phyloP scores from a whole-genome alignment of 2,797 vertebrate species.

The Gambelia wislizenii region DNA sequence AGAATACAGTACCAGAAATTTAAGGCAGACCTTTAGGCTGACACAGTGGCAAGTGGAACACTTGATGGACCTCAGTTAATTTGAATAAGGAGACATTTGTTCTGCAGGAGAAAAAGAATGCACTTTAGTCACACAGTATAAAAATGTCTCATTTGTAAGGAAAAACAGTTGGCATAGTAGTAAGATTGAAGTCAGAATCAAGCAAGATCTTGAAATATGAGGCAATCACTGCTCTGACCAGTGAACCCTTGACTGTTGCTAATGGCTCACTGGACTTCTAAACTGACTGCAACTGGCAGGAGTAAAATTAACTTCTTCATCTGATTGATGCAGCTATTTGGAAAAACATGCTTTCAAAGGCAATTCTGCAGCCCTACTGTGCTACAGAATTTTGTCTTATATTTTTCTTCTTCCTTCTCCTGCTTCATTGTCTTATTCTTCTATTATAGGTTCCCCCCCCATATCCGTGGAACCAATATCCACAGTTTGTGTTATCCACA shows the following conservation, averaged over 20 bases:
- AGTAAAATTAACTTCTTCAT: background rate
- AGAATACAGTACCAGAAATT: background rate
- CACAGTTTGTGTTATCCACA: no score
- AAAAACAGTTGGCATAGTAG: background rate
- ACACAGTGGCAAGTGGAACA: background rate
- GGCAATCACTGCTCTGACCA: background rate
- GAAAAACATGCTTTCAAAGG: background rate
- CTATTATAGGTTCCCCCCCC: no score
- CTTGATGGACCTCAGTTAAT: background rate
- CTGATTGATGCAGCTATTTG: background rate
- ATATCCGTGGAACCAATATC: no score
- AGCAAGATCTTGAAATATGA: background rate
- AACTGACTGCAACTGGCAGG: background rate
- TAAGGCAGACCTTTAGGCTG: background rate
- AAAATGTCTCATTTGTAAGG: background rate
- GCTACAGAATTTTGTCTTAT: background rate
- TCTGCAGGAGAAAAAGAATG: background rate
- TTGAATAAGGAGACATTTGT: background rate
- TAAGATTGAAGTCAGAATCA: background rate
- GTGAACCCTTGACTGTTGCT: background rate
- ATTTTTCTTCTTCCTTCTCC: background rate
- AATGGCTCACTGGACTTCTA: background rate
- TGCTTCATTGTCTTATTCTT: no score
- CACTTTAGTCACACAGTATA: background rate
- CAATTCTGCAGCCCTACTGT: background rate